These are phyloP conservation scores for Zonitis immaculata DNA, from an alignment of 2,888 invertebrate genomes.

Conservation along the genomic window DNA sequence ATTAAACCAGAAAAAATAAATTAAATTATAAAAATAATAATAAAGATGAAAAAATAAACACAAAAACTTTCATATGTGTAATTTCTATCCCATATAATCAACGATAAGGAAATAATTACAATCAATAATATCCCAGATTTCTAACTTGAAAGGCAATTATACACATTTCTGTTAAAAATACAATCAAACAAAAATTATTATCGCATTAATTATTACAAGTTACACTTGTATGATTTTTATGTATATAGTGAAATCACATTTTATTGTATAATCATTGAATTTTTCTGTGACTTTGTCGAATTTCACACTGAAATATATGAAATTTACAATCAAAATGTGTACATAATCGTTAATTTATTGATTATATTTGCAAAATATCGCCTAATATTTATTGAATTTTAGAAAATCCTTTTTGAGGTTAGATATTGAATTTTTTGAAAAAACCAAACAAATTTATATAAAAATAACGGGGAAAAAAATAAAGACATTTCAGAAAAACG, in stretches of 20 bases:
- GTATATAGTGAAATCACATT: slow-evolving; percentile 5
- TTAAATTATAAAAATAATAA: no score
- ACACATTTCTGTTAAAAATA: no score
- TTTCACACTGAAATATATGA: no score
- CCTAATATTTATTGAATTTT: no score
- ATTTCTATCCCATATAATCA: slow-evolving; percentile 39
- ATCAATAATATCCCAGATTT: slow-evolving; percentile 18
- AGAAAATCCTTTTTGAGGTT: no score
- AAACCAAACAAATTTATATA: no score
- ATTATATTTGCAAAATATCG: not conserved
- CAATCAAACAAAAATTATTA: not conserved
- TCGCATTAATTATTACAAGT: not conserved
- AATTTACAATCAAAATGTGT: no score
- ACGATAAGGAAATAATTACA: slow-evolving; percentile 40
- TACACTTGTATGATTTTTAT: not conserved
- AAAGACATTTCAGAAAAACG: no score
- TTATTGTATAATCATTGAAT: no score
- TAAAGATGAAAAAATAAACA: slow-evolving; percentile 7
- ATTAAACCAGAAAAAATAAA: not conserved
- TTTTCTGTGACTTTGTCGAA: no score
- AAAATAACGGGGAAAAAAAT: no score
- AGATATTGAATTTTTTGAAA: no score
- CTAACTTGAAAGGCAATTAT: not conserved
- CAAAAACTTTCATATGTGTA: slow-evolving; percentile 27
- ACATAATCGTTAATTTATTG: not conserved